These are phyloP conservation scores for Colostygia pectinataria DNA, from an alignment of 2,888 invertebrate genomes.

Conservation along the genomic window DNA sequence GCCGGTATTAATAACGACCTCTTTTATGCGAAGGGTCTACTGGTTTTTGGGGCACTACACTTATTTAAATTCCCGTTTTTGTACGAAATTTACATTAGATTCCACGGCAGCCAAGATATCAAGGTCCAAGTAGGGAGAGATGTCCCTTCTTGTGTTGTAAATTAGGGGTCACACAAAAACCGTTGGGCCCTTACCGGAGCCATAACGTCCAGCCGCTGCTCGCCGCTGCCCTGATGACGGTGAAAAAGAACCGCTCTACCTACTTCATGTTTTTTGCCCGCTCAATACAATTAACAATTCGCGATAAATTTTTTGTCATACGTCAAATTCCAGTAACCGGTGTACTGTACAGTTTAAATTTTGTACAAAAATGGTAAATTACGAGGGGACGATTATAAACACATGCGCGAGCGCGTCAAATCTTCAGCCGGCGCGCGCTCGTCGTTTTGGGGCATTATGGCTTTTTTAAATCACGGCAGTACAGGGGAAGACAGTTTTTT, in stretches of 20 bases:
- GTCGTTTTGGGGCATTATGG: constrained; percentile 70
- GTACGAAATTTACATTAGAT: constrained; percentile 80
- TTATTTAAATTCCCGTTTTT: constrained; percentile 82
- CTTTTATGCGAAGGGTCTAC: constrained; percentile 70
- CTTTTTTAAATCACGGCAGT: constrained; percentile 75
- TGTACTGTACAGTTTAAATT: constrained; percentile 70
- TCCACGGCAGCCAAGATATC: constrained; percentile 70
- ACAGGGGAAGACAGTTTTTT: constrained; percentile 73
- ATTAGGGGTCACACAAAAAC: constrained; percentile 82
- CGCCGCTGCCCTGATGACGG: constrained; percentile 53
- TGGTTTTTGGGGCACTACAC: constrained; percentile 62
- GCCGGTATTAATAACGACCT: constrained; percentile 70
- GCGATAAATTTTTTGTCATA: constrained; percentile 54
- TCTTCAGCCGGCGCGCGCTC: constrained; percentile 80
- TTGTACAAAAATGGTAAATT: constrained; percentile 73
- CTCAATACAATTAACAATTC: constrained; percentile 69
- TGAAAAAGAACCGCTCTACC: constrained; percentile 66
- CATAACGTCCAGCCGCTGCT: constrained; percentile 79
- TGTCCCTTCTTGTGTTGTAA: constrained; percentile 79
- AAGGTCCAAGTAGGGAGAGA: constrained; percentile 64
- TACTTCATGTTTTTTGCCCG: constrained; percentile 70
- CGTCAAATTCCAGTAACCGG: constrained; percentile 64
- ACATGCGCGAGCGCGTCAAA: constrained; percentile 83
- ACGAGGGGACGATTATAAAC: constrained; percentile 80
- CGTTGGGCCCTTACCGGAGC: constrained; percentile 72